phyloP scores from a whole-genome alignment of 2,797 vertebrate genomes.

The Aphelocoma californica region DNA sequence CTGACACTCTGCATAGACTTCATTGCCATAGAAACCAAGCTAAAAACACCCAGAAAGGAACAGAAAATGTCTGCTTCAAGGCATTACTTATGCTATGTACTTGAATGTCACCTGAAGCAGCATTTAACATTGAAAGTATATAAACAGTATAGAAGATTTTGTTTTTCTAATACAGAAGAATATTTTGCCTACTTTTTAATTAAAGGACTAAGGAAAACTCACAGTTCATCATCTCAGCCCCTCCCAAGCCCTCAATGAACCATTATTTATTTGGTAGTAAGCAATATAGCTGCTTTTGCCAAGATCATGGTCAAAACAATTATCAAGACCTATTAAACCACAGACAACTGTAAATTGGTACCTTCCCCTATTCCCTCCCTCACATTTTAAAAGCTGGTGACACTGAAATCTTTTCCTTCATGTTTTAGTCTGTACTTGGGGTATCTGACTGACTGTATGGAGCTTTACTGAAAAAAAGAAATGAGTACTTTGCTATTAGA shows the following conservation, averaged over 20 bases:
- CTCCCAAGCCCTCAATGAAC: not conserved
- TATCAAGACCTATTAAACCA: not conserved
- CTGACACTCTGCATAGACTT: constrained; percentile 17
- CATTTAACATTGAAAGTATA: not conserved
- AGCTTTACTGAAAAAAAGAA: not conserved
- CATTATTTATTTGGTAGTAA: not conserved
- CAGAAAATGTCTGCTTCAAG: constrained; percentile 5
- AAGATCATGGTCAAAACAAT: not conserved
- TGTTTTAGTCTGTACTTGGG: not conserved
- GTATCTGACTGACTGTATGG: not conserved
- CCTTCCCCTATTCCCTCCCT: not conserved
- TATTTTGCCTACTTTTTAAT: not conserved
- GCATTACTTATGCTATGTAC: not conserved
- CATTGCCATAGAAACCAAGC: constrained; percentile 56
- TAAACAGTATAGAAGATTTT: not conserved
- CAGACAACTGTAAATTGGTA: not conserved
- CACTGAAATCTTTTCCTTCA: not conserved
- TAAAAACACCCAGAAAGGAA: constrained; percentile 31
- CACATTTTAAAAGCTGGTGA: not conserved
- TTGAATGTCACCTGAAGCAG: not conserved
- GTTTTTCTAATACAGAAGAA: not conserved
- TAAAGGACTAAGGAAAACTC: not conserved
- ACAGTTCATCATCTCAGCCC: not conserved
- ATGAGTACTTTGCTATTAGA: not conserved
- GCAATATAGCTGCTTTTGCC: not conserved